Base-by-base conservation (phyloP, 1,140 invertebrate genomes). In the Eumeta japonica region DNA sequence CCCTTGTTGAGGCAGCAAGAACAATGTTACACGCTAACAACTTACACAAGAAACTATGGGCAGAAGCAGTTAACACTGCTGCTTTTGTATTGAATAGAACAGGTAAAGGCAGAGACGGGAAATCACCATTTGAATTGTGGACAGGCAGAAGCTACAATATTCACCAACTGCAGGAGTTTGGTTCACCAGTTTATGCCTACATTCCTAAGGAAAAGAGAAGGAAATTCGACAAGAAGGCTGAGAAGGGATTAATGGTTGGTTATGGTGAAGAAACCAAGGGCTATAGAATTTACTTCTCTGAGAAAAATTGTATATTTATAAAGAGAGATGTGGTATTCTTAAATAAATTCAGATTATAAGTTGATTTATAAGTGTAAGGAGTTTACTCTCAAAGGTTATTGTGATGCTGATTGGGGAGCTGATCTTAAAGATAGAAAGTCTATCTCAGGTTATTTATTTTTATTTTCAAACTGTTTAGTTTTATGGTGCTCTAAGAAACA, bases 1-100 rank as follows among this genome's bases (percentile, higher is more conserved):
- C 54, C 1, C 4, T 73, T 18, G 53, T 73, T 10, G 73, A 79
- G 49, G 45, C 48, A 34, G 68, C 63, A 9, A 45, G 57, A 41
- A 52, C 50, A 1, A 46, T 56, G 39, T 15, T 66, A 10, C n/a
- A 10, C 10, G 33, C 12, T 13, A 37, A 16, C 7, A 27, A 37
- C 10, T 7, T 63, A 12, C 11, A 31, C 7, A 52, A 53, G 35
- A 35, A 18, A 11, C 46, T 58, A 18, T 70, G 55, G 56, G 59
- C 57, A 11, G 59, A 65, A 43, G 53, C 57, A 15, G 35, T 50
- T 1, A 58, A 57, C 39, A 55, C 50, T 7, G 49, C 55, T 7
- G 48, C 44, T 2, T 55, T 52, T 34, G 34, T 59, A 0, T 18
- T 63, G n/a, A 74, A 75, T 46, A 13, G 46, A 10, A 57, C 53